phyloP scores from a whole-genome alignment of 2,113 vertebrate species.

The Oenanthe melanoleuca region DNA sequence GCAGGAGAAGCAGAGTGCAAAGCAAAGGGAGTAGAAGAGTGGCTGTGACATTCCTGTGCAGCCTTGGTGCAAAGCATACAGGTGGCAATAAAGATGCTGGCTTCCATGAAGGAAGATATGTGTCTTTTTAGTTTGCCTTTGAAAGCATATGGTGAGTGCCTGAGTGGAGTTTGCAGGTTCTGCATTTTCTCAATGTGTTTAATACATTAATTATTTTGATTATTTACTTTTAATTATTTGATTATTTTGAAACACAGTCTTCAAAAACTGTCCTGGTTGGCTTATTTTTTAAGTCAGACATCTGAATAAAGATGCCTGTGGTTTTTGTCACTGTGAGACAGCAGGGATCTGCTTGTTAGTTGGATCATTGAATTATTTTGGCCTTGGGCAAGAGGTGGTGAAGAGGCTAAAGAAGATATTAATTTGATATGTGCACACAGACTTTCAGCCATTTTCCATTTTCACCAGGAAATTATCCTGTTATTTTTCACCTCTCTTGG shows the following conservation, averaged over 20 bases:
- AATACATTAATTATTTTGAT: neutral
- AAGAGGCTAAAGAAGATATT: neutral
- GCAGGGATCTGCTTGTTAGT: neutral
- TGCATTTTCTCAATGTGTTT: constrained; percentile 7
- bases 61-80: neutral
- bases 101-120: neutral
- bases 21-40: accelerated
- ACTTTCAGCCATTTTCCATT: neutral
- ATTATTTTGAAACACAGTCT: neutral
- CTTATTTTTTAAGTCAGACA: neutral
- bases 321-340: neutral
- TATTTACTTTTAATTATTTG: neutral
- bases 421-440: neutral
- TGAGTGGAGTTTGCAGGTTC: neutral
- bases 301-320: neutral
- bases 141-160: neutral
- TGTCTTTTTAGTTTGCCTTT: neutral
- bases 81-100: neutral
- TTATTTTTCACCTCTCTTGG: neutral
- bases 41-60: neutral
- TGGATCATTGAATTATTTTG: neutral
- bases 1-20: neutral
- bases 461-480: neutral
- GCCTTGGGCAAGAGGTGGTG: neutral
- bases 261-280: neutral